Percentiles rank a stretch among this genome's conserved stretches.
Conservation (phyloP, 1,140 invertebrate genomes). For the Cotesia typhae region DNA sequence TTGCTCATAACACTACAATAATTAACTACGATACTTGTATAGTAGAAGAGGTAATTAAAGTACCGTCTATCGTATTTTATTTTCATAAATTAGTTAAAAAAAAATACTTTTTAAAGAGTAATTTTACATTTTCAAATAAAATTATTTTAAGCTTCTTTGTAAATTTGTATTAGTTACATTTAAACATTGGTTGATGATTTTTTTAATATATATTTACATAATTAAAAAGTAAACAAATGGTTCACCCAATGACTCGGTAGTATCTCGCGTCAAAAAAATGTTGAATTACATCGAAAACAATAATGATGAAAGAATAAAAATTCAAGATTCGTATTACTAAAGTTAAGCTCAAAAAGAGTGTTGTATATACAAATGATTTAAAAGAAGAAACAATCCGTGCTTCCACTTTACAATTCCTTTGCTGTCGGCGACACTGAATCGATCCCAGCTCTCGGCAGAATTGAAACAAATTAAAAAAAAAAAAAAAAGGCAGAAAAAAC, state of each 20-base stretch:
- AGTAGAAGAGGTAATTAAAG: slow-evolving; percentile 26
- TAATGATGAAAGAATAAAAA: not conserved
- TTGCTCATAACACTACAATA: slow-evolving; percentile 19
- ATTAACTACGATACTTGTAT: slow-evolving; percentile 3
- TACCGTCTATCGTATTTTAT: slow-evolving; percentile 16
- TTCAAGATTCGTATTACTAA: not conserved
- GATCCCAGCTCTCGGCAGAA: not conserved
- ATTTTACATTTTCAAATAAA: too few relatives aligned
- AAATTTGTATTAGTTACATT: too few relatives aligned
- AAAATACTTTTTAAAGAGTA: too few relatives aligned
- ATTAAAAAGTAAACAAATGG: too few relatives aligned
- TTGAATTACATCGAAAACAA: not conserved
- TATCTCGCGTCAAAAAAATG: too few relatives aligned
- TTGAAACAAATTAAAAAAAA: too few relatives aligned
- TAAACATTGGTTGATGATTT: too few relatives aligned
- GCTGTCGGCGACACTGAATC: slow-evolving; percentile 6
- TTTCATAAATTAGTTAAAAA: not conserved
- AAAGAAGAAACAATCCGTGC: slow-evolving; percentile 9
- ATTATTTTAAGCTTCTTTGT: too few relatives aligned
- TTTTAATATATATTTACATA: too few relatives aligned
- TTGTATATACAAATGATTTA: slow-evolving; percentile 1
- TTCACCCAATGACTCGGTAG: too few relatives aligned
- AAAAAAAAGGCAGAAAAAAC: too few relatives aligned
- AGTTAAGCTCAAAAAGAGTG: not conserved
- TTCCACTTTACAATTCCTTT: not conserved